phyloP scores from a whole-genome alignment of 1,140 invertebrate genomes.

The Lepidotrigona ventralis region DNA sequence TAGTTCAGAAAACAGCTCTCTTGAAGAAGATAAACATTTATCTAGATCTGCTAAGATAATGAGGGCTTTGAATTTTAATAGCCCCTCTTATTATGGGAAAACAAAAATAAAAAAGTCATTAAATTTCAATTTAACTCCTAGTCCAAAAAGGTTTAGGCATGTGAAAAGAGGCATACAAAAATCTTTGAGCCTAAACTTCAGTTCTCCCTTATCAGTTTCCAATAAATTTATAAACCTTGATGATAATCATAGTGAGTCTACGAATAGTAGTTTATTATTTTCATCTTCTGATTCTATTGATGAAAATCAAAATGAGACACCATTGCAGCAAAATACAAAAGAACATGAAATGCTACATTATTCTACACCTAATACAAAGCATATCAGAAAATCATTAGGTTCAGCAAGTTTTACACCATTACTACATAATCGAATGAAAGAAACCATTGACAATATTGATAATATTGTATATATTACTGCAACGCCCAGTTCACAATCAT shows the following conservation, averaged over 20 bases:
- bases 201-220: slow-evolving; percentile 53
- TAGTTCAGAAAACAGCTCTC: slow-evolving; percentile 38
- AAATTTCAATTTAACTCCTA: slow-evolving; percentile 71
- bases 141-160: slow-evolving; percentile 58
- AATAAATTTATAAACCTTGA: slow-evolving; percentile 66
- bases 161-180: slow-evolving; percentile 28
- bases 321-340: slow-evolving; percentile 64
- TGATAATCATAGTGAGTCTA: slow-evolving; percentile 59
- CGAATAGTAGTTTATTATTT: slow-evolving; percentile 46
- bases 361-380: slow-evolving; percentile 58
- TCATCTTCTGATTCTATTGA: slow-evolving; percentile 71
- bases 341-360: slow-evolving; percentile 63
- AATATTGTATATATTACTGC: slow-evolving; percentile 54
- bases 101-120: slow-evolving; percentile 72
- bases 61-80: slow-evolving; percentile 69
- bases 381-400: slow-evolving; percentile 30
- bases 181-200: slow-evolving; percentile 51
- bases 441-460: slow-evolving; percentile 67
- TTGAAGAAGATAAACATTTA: slow-evolving; percentile 52
- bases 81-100: slow-evolving; percentile 51
- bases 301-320: slow-evolving; percentile 75
- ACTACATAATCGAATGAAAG: slow-evolving; percentile 56
- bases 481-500: slow-evolving; percentile 60
- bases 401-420: slow-evolving; percentile 55
- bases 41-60: slow-evolving; percentile 75